Evolutionary conservation across 1,140 invertebrate species (phyloP), one percentile per base, ranked within the genome.

Genomic region (Triops longicaudatus): DNA sequence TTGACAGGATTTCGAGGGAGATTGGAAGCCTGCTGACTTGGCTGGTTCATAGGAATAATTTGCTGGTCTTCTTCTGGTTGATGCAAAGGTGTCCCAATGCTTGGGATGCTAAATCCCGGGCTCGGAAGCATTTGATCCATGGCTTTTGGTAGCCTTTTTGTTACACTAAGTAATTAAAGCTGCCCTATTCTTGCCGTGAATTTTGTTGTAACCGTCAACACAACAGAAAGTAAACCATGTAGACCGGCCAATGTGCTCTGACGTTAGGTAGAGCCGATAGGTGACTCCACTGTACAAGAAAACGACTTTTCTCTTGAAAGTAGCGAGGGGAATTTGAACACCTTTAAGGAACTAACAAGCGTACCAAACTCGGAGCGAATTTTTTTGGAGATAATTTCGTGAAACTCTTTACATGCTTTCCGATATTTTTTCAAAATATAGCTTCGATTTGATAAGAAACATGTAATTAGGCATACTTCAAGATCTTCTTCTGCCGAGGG

Each of bases 101-200:
- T 94, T 75, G 93, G 93, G 84, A 95, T 94, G 79, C 91, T 93
- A 82, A 92, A 93, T 72, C 92, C 92, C 2, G 93, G 93, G 86
- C 93, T 95, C 17, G 92, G 91, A 79, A 95, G 85, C 92, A 95
- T 94, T 84, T 94, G 91, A 90, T 95, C 92, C 91, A 93, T 94
- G 72, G 31, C 31, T 37, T 37, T 42, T 81, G 17, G 50, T 26
- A 44, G 37, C 14, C 63, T 31, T n/a, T 43, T 17, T 17, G n/a
- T 74, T 76, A 14, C 77, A 26, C 72, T n/a, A 76, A 76, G n/a
- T 5, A 26, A n/a, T 63, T 12, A 63, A 63, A 63, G 14, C 22
- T 22, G 14, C 22, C n/a, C n/a, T 63, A 6, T 63, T 63, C 22
- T 5, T 10, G 50, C 17, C 14, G 5, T 5, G 17, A 63, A 17